phyloP scores from a whole-genome alignment of 2,113 vertebrate genomes.

The Panurus biarmicus region DNA sequence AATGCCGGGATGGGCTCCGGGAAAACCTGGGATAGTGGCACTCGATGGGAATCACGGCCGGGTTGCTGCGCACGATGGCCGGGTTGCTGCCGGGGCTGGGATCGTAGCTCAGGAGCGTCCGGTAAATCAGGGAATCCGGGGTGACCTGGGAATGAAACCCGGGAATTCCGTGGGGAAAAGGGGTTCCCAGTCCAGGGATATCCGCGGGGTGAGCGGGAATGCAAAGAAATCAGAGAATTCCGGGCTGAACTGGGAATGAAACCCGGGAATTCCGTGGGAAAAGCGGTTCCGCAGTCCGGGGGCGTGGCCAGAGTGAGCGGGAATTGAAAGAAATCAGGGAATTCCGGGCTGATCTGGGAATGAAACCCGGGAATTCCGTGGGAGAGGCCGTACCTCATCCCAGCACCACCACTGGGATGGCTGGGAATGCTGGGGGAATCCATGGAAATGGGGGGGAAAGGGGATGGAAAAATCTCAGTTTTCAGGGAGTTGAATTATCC shows the following conservation, averaged over 20 bases:
- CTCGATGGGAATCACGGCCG: conserved; percentile 41
- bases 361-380: rapidly evolving
- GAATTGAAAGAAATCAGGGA: neutral
- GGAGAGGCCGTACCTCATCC: too few species aligned
- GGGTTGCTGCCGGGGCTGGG: conserved; percentile 55
- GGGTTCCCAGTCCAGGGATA: rapidly evolving
- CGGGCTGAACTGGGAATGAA: neutral
- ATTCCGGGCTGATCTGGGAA: neutral
- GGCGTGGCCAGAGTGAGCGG: too few species aligned
- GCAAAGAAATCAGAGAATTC: neutral
- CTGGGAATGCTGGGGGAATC: neutral
- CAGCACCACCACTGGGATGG: neutral
- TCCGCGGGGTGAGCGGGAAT: neutral
- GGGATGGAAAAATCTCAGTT: neutral
- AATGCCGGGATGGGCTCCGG: neutral
- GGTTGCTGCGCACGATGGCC: conserved; percentile 59
- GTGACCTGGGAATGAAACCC: conserved; percentile 14
- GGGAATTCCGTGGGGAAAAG: neutral
- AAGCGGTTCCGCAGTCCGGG: rapidly evolving
- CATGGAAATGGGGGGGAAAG: neutral
- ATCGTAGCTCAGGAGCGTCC: conserved; percentile 52
- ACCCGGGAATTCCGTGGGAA: neutral
- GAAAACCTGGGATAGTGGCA: conserved; percentile 49
- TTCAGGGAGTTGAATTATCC: neutral
- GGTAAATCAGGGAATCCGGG: conserved; percentile 57